Base-by-base conservation (phyloP, 2,113 vertebrate species). In the Morphnarchus princeps region DNA sequence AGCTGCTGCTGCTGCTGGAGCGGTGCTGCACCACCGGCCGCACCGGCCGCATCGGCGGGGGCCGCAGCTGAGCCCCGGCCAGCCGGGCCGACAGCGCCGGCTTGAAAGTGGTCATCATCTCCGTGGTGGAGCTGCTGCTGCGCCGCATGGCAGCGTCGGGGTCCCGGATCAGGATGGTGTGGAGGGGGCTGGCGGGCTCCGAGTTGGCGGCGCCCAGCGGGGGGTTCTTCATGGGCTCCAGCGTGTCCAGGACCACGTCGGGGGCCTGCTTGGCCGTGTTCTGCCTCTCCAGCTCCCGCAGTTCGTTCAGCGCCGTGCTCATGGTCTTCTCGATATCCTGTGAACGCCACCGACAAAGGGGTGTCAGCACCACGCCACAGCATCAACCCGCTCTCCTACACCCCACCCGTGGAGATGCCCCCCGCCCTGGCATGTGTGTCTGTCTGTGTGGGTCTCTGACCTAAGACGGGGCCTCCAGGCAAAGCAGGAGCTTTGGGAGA, bases 291-390 rank as follows among this genome's bases (percentile, higher is more conserved):
- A 99, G 98, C 90, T 99, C 99, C 32, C 99, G 98, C 71, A 99
- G 98, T 97, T 99, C 99, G 1, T 99, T 99, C 62, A 99, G 98
- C 0, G 99, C 99, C 0, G 99, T 99, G 94, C 98, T 99, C 99
- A 99, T 99, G 36, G 99, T 99, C 98, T 99, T 99, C 98, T 99
- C 99, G 26, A 99, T 99, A 98, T 99, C 99, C 99, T 99, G 97
- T 3, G 17, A 78, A 87, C 1, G 26, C 65, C 93, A 94, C 17
- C 69, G 4, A 61, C 32, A 87, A 59, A 62, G 82, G 25, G 9
- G 32, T 2, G 71, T 97, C 63, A 97, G 82, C 32, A 24, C n/a
- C 1, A 1, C 8, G 38, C 15, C 58, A 5, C 11, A 3, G 62
- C 66, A 10, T 2, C 20, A 0, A 45, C 59, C 65, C 1, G 5